Evolutionary conservation across 2,888 invertebrate genomes (phyloP).

Genomic region (Microctonus brassicae): DNA sequence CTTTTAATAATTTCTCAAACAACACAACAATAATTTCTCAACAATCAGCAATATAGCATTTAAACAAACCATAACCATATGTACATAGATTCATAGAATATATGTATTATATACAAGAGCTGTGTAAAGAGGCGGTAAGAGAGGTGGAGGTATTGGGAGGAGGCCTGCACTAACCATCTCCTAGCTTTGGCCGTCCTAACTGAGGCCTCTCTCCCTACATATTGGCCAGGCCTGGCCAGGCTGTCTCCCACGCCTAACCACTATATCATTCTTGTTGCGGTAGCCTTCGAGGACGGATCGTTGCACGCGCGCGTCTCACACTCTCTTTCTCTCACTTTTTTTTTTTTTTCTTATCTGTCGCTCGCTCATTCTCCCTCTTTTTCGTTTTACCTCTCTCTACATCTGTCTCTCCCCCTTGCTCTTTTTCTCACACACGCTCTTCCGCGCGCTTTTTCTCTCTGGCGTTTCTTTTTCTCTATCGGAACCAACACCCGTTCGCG

Average conservation of each 20-base stretch:
- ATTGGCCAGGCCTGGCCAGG: conserved; percentile 32
- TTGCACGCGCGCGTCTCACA: conserved; percentile 28
- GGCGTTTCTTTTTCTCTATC: not conserved
- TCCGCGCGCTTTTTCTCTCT: not conserved
- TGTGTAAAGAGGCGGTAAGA: not conserved
- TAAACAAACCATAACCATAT: too few relatives aligned
- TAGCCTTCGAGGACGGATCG: conserved; percentile 51
- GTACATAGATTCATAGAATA: not conserved
- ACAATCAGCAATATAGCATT: too few relatives aligned
- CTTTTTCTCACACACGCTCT: not conserved
- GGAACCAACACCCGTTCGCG: conserved; percentile 8
- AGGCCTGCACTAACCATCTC: conserved; percentile 16
- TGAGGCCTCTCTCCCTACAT: conserved; percentile 24
- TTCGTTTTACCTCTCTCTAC: too few relatives aligned
- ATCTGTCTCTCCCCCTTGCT: too few relatives aligned
- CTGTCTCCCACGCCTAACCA: conserved; percentile 51
- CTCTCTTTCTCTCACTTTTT: not conserved
- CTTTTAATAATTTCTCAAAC: too few relatives aligned
- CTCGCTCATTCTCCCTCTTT: too few relatives aligned
- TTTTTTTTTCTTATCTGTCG: not conserved
- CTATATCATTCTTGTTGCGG: conserved; percentile 53
- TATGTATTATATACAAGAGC: too few relatives aligned
- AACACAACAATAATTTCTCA: too few relatives aligned
- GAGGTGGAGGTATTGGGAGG: conserved; percentile 10
- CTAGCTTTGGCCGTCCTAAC: conserved; percentile 31